phyloP scores from a whole-genome alignment of 2,797 vertebrate genomes.

The Malurus leucopterus region DNA sequence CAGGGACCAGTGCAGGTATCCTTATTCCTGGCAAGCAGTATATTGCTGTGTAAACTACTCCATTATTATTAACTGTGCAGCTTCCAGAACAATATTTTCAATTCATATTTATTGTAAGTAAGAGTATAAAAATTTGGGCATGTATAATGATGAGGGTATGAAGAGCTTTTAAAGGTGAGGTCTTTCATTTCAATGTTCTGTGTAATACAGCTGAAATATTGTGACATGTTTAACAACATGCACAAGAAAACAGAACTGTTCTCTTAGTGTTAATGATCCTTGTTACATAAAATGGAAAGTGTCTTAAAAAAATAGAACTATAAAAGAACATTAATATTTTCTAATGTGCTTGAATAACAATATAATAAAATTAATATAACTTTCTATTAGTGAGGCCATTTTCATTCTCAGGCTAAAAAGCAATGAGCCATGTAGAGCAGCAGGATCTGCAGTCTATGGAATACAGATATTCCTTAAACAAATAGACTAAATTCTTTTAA shows the following conservation, averaged over 20 bases:
- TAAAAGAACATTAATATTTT: constrained; percentile 3
- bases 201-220: background rate
- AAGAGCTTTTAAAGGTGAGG: background rate
- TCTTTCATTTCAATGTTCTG: background rate
- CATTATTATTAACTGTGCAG: background rate
- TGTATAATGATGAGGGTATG: background rate
- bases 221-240: background rate
- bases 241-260: background rate
- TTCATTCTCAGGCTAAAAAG: background rate
- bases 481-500: background rate
- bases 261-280: constrained; percentile 1
- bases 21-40: background rate
- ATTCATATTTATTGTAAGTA: background rate
- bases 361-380: constrained; percentile 29
- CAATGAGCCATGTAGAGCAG: background rate
- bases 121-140: background rate
- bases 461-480: background rate
- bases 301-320: background rate
- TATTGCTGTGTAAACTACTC: background rate
- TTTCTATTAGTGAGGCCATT: background rate
- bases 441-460: background rate
- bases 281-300: constrained; percentile 9
- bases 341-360: constrained; percentile 23
- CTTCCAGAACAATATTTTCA: constrained; percentile 4
- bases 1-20: background rate